Conservation (phyloP, 2,797 vertebrate genomes). For the Etheostoma nigrum region DNA sequence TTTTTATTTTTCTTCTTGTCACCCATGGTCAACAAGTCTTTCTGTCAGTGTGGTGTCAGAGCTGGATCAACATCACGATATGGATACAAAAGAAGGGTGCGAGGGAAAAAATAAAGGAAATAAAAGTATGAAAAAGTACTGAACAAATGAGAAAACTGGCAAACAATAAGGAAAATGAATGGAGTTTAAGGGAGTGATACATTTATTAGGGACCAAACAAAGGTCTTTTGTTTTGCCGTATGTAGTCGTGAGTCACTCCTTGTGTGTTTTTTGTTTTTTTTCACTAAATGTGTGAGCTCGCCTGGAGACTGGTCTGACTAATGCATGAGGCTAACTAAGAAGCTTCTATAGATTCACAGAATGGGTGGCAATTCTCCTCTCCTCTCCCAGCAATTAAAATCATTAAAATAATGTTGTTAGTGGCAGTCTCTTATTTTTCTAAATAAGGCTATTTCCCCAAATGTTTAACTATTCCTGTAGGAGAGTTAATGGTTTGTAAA, state of each 20-base stretch:
- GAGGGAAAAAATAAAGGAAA: not conserved
- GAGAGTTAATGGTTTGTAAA: not conserved
- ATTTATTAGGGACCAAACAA: not conserved
- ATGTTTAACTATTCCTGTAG: not conserved
- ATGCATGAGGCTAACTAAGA: slow-evolving; percentile 47
- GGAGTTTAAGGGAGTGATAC: not conserved
- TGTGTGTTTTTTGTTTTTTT: slow-evolving; percentile 30
- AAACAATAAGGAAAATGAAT: not conserved
- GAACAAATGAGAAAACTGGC: not conserved
- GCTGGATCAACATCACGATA: not conserved
- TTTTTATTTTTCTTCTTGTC: slow-evolving; percentile 3
- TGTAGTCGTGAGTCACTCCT: slow-evolving; percentile 49
- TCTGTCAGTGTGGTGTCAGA: not conserved
- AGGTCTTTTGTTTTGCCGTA: slow-evolving; percentile 17
- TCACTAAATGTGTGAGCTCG: slow-evolving; percentile 54
- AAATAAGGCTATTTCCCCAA: not conserved
- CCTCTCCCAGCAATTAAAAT: slow-evolving; percentile 3
- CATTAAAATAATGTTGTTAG: slow-evolving; percentile 5
- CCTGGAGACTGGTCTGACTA: slow-evolving; percentile 62
- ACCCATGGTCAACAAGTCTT: not conserved
- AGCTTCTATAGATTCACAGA: slow-evolving; percentile 45
- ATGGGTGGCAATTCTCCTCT: not conserved
- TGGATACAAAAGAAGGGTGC: not conserved
- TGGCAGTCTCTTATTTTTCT: not conserved
- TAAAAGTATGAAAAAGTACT: not conserved